Evolutionary conservation across 1,140 invertebrate species (phyloP).

Genomic region (Coelopa frigida): DNA sequence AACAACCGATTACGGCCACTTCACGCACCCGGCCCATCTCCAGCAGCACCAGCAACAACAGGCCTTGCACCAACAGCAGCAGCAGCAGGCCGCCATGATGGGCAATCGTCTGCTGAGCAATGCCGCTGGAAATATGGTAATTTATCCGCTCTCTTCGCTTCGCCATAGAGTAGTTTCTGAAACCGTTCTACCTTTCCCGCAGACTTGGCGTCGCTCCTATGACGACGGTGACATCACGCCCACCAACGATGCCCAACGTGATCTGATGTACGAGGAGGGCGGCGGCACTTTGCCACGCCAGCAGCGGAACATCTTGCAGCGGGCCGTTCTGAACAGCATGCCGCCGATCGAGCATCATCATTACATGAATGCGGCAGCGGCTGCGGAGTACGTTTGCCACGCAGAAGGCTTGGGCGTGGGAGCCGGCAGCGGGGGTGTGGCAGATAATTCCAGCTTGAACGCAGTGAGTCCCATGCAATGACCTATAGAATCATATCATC

Average conservation of each 20-base stretch:
- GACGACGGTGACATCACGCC: conserved; percentile 85
- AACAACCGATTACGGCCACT: conserved; percentile 40
- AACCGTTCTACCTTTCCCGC: background rate
- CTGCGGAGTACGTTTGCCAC: conserved; percentile 36
- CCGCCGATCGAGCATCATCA: conserved; percentile 39
- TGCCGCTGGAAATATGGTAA: conserved; percentile 31
- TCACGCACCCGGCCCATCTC: conserved; percentile 45
- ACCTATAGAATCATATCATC: background rate
- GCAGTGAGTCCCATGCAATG: conserved; percentile 6
- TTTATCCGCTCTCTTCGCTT: background rate
- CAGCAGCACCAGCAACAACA: conserved; percentile 44
- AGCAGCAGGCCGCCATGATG: conserved; percentile 29
- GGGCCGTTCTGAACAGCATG: conserved; percentile 39
- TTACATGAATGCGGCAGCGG: conserved; percentile 40
- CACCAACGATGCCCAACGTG: conserved; percentile 68
- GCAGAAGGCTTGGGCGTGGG: conserved; percentile 18
- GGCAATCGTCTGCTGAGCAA: conserved; percentile 36
- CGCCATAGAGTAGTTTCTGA: conserved; percentile 1
- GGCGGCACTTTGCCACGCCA: conserved; percentile 81
- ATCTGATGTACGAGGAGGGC: conserved; percentile 47
- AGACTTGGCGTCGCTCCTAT: conserved; percentile 69
- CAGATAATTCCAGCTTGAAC: conserved; percentile 12
- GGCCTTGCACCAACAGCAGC: conserved; percentile 44
- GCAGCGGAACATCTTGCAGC: conserved; percentile 46
- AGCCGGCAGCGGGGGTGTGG: conserved; percentile 4